Conservation (phyloP, 2,888 invertebrate genomes). For the Antheraea assamensis region DNA sequence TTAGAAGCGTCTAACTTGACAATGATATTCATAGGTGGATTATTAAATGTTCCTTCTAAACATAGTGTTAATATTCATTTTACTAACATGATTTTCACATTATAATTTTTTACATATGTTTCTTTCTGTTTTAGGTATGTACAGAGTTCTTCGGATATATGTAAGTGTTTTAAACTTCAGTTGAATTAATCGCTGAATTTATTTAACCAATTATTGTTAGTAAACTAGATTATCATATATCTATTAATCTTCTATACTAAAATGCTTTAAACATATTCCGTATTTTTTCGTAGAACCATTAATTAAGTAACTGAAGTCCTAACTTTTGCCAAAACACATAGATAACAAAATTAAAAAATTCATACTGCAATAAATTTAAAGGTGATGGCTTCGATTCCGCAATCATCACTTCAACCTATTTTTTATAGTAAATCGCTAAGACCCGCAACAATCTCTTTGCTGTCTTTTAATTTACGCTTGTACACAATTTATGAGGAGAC, state of each 20-base stretch:
- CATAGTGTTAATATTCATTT: not conserved
- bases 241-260: no score
- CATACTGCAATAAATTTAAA: not conserved
- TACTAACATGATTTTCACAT: not conserved
- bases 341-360: not conserved
- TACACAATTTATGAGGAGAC: no score
- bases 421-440: no score
- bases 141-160: not conserved
- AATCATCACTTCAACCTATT: not conserved
- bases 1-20: no score
- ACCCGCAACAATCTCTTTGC: no score
- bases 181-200: not conserved
- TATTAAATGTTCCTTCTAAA: not conserved
- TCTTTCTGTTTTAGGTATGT: slow-evolving; percentile 5
- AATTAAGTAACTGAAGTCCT: not conserved
- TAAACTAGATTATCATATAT: not conserved
- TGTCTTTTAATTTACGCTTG: no score
- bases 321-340: not conserved
- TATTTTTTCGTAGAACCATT: not conserved
- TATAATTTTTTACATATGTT: not conserved
- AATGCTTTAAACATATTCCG: no score
- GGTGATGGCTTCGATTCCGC: not conserved
- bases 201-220: not conserved
- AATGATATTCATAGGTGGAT: no score
- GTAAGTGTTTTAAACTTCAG: not conserved